Base-by-base conservation (phyloP, 2,888 invertebrate species). In the Drosophila vallismaia region DNA sequence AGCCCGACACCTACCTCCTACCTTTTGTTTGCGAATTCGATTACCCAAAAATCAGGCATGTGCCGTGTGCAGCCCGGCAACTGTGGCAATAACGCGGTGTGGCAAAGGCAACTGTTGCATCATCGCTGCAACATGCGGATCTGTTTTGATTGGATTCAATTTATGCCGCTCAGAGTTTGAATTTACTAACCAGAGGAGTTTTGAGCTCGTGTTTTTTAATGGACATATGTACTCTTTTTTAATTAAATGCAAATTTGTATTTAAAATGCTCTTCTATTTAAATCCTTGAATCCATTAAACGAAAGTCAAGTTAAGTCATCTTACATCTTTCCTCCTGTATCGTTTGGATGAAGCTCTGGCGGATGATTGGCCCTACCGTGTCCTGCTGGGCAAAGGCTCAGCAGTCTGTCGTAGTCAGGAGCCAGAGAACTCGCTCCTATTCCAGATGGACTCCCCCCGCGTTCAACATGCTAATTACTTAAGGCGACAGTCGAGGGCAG, bases 391-490 rank as follows among this genome's bases (percentile, higher is more conserved):
- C 26, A 42, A 10, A 38, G 38, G 38, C 67, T 38, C 63, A 48
- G 64, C 8, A 10, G 68, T 51, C 67, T 64, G 67, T 64, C 51
- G 67, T 8, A 38, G 36, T 7, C 50, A 45, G 36, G 28, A 1
- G 40, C 8, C 33, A 10, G 8, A 26, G 28, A 4, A 28, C 28
- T 33, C 1, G 3, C 33, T 9, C 9, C 33, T 9, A 33, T 33
- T 33, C 33, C 33, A 33, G 33, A n/a, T 36, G 40, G 24, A 44
- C 14, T 19, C 44, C 42, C 12, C 50, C 31, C 9, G 52, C 68
- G 52, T 26, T 52, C 36, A 52, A 52, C 64, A 64, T 64, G 63
- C 67, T 67, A 82, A 87, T 82, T 86, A 82, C 82, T 88, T 85
- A 87, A 85, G 76, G 69, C 75, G 78, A 64, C 64, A 58, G 63